Evolutionary conservation across 2,797 vertebrate genomes (phyloP), one percentile per base, ranked within the genome.

Genomic region (Ceyx erithaca): DNA sequence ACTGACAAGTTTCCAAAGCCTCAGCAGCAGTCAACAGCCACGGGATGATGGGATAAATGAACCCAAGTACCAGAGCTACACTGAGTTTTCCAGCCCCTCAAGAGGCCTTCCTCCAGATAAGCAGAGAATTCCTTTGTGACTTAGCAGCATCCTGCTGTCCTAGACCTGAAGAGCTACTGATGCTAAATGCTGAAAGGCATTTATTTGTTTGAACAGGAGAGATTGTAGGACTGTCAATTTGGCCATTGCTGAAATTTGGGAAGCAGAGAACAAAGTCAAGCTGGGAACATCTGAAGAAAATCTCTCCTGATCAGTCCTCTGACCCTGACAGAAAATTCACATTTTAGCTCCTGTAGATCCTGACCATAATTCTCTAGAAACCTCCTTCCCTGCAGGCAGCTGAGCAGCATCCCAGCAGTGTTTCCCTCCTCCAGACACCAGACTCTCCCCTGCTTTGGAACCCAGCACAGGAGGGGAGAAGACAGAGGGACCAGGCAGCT

Each of bases 321-420:
- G 33, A 83, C 12, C 4, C 15, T 41, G 43, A 63, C 14, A 78
- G 40, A 76, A 45, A 90, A 80, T 12, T 75, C 43, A 28, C 25
- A 16, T 51, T 28, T 51, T 28, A 51, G 49, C 15, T 49, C 48
- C 25, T 49, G 48, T 49, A 63, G n/a, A 61, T 64, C 10, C 64
- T 58, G 58, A n/a, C 15, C 17, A 49, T 22, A 54, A 10, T 28
- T 28, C 33, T 55, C 41, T 19, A 66, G 21, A 90, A 90, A 61
- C 9, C 59, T 67, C 3, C 0, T n/a, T 23, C 48, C 51, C 26
- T 26, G 21, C 3, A 20, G 35, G 35, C 0, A 46, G 62, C 31
- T 19, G 28, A 35, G 18, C 23, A n/a, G 28, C 15, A 12, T 17
- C 21, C 10, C 52, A 84, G 40, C 9, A 22, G 7, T 8, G 28